Percentiles rank a stretch among this genome's conserved stretches.
These are phyloP conservation scores for Euglossa dilemma DNA, from an alignment of 1,140 invertebrate species.

Conservation along the genomic window DNA sequence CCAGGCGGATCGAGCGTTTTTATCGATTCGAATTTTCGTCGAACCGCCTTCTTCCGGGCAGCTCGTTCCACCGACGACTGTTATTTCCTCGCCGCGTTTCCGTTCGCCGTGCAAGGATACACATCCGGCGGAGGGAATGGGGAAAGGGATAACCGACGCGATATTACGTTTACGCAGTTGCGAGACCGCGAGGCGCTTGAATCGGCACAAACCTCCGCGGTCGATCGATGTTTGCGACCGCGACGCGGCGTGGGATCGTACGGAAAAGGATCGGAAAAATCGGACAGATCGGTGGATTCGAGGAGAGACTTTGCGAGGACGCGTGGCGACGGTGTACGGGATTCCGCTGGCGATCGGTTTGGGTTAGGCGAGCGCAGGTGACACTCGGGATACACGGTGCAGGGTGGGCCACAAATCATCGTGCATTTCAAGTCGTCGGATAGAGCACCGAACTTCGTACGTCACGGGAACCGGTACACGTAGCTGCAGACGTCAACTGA, in stretches of 20 bases:
- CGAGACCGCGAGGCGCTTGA: too few species aligned
- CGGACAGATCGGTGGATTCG: too few species aligned
- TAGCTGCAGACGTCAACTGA: conserved; percentile 66
- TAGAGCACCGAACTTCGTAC: conserved; percentile 54
- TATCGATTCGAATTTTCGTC: conserved; percentile 29
- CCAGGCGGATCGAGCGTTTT: conserved; percentile 22
- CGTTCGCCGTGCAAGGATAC: not conserved
- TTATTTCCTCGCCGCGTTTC: not conserved
- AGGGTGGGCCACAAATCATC: conserved; percentile 54
- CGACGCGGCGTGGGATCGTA: not conserved
- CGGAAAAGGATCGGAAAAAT: not conserved
- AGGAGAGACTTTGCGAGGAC: not conserved
- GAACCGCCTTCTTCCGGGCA: not conserved
- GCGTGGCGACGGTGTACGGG: not conserved
- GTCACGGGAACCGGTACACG: conserved; percentile 47
- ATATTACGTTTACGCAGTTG: not conserved
- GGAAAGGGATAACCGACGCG: not conserved
- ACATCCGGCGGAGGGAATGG: not conserved
- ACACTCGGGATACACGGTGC: conserved; percentile 42
- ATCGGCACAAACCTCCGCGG: too few species aligned
- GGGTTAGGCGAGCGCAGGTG: conserved; percentile 46
- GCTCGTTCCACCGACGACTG: not conserved
- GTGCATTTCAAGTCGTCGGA: conserved; percentile 55
- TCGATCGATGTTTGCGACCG: not conserved
- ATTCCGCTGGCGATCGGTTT: conserved; percentile 39